phyloP scores from a whole-genome alignment of 2,797 vertebrate species.

The Crocodylus rhombifer region DNA sequence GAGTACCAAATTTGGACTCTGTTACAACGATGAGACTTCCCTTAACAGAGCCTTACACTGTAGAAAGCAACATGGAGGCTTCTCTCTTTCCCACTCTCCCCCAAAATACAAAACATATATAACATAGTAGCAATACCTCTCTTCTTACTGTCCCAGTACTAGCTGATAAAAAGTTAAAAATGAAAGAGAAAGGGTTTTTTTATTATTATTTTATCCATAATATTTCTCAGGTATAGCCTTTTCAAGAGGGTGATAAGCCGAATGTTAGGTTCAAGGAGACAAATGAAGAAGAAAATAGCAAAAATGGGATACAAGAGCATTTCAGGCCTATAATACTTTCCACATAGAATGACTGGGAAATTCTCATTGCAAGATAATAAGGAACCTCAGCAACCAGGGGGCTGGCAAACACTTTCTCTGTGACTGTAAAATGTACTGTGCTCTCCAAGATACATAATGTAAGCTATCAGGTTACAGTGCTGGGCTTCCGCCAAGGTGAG shows the following conservation, averaged over 20 bases:
- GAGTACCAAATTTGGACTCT: neutral
- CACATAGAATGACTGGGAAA: neutral
- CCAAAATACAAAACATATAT: neutral
- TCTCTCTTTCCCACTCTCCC: neutral
- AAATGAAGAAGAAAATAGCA: neutral
- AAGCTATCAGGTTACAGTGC: fast-evolving
- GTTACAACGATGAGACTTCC: neutral
- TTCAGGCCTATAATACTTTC: neutral
- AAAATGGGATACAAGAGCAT: fast-evolving
- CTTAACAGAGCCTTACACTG: neutral
- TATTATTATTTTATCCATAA: neutral
- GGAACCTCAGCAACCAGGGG: neutral
- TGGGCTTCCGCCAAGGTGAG: neutral
- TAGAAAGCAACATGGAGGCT: neutral
- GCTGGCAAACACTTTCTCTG: fast-evolving
- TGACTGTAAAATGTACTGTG: neutral
- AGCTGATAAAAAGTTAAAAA: neutral
- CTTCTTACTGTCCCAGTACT: neutral
- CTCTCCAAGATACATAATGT: neutral
- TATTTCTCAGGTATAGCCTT: neutral
- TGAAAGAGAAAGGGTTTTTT: neutral
- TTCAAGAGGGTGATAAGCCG: neutral
- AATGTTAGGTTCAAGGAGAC: neutral
- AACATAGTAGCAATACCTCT: neutral
- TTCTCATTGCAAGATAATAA: neutral